Percentiles rank a stretch among this genome's conserved stretches.
These are phyloP conservation scores for Neolamprologus variostigma DNA, from an alignment of 2,113 vertebrate genomes.

Conservation along the genomic window DNA sequence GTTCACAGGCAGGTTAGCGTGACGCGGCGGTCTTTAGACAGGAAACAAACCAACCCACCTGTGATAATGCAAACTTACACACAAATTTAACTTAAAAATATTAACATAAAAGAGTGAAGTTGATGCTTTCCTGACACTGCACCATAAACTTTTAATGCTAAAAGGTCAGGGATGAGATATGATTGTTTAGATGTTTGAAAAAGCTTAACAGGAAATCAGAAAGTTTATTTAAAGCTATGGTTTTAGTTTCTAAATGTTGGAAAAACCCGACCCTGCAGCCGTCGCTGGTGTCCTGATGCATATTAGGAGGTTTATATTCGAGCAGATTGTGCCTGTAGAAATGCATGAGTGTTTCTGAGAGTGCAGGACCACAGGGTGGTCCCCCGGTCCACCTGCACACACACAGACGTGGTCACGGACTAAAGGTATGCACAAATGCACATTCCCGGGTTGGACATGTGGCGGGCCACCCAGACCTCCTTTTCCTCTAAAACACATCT, in stretches of 20 bases:
- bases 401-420: conserved; percentile 1
- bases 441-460: conserved; percentile 8
- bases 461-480: conserved; percentile 36
- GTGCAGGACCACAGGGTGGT: conserved; percentile 6
- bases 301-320: background rate
- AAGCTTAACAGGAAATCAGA: background rate
- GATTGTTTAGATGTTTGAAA: background rate
- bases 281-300: background rate
- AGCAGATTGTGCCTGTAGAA: background rate
- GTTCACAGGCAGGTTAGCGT: background rate
- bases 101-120: background rate
- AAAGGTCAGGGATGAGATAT: background rate
- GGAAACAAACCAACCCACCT: background rate
- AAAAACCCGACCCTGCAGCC: fast-evolving
- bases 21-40: background rate
- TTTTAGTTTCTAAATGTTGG: background rate
- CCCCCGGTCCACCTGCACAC: conserved; percentile 23
- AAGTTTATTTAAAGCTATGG: background rate
- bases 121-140: background rate
- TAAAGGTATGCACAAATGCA: background rate
- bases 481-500: conserved; percentile 47
- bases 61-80: fast-evolving
- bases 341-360: background rate
- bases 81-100: background rate
- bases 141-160: fast-evolving